phyloP scores from a whole-genome alignment of 2,888 invertebrate genomes.

The Pheosia tremula region DNA sequence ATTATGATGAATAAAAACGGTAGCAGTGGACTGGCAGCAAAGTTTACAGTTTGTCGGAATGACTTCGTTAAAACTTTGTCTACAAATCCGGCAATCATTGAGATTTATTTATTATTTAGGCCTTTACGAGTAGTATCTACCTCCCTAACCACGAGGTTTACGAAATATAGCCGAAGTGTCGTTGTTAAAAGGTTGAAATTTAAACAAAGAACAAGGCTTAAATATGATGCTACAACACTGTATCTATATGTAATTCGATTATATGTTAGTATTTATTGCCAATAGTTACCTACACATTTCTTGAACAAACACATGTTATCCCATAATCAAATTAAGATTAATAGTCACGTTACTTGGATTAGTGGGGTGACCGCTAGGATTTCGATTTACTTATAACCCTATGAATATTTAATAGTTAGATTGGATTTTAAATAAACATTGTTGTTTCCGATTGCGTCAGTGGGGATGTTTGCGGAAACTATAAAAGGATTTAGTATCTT shows the following conservation, averaged over 20 bases:
- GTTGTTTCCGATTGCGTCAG: too few relatives aligned
- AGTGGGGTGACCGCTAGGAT: slow-evolving; percentile 42
- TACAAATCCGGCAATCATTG: slow-evolving; percentile 39
- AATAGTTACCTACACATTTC: too few relatives aligned
- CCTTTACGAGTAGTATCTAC: slow-evolving; percentile 26
- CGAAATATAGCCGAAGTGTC: too few relatives aligned
- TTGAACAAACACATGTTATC: background rate
- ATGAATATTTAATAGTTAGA: slow-evolving; percentile 57
- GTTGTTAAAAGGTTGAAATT: too few relatives aligned
- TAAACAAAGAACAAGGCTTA: too few relatives aligned
- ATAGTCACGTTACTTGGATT: slow-evolving; percentile 57
- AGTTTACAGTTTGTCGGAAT: slow-evolving; percentile 39
- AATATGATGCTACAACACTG: too few relatives aligned
- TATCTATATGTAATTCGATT: too few relatives aligned
- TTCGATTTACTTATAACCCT: slow-evolving; percentile 43
- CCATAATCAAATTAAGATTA: slow-evolving; percentile 46
- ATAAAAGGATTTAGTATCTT: too few relatives aligned
- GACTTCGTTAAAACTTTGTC: slow-evolving; percentile 65
- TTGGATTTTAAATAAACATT: slow-evolving; percentile 22
- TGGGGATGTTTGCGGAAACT: too few relatives aligned
- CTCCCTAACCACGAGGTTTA: too few relatives aligned
- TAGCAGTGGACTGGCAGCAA: slow-evolving; percentile 18
- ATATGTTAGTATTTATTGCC: too few relatives aligned
- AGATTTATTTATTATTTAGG: slow-evolving; percentile 36
- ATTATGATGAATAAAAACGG: slow-evolving; percentile 8